Evolutionary conservation across 2,888 invertebrate species (phyloP), one percentile per base, ranked within the genome.

Genomic region (Phymatocera aterrima): DNA sequence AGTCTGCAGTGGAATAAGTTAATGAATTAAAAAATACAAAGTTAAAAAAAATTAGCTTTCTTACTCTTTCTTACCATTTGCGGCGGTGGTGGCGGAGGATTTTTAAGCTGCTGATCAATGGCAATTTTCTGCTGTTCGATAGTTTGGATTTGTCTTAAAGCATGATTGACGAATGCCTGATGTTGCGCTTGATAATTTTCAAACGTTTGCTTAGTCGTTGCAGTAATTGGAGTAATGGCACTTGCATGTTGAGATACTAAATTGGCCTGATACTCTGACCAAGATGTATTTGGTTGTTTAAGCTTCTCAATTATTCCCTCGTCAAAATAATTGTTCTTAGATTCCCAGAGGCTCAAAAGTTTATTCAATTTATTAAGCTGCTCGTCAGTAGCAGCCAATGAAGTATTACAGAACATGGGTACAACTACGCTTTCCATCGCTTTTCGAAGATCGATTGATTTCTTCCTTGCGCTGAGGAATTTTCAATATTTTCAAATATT

Each of bases 331-430:
- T 97, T 95, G 82, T 95, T 95, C 92, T 99, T 98, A 83, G 97
- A 97, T 92, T 99, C 98, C 99, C 99, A 99, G 61, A 99, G 93
- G 82, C 96, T 96, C 81, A 98, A 93, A 84, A 99, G 92, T 93
- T 99, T 99, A 88, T 96, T 96, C 81, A 99, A 92, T 92, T 99
- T 99, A 85, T 94, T 93, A 87, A 96, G 95, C 92, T 98, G 97
- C 78, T 98, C 98, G 79, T 96, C 96, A 21, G 94, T 95, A 51
- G 97, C 96, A 84, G 94, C 95, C 93, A 92, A 91, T 91, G 93
- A 92, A 64, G 98, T 96, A 91, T 97, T 97, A 92, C 98, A 98
- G 93, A 98, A 99, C 96, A 99, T 97, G 86, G 99, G 98, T 88
- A 99, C 97, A 86, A 99, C 98, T 87, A 98, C 97, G 90, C 95